Base-by-base conservation (phyloP, 2,888 invertebrate genomes). In the Crioceris asparagi region DNA sequence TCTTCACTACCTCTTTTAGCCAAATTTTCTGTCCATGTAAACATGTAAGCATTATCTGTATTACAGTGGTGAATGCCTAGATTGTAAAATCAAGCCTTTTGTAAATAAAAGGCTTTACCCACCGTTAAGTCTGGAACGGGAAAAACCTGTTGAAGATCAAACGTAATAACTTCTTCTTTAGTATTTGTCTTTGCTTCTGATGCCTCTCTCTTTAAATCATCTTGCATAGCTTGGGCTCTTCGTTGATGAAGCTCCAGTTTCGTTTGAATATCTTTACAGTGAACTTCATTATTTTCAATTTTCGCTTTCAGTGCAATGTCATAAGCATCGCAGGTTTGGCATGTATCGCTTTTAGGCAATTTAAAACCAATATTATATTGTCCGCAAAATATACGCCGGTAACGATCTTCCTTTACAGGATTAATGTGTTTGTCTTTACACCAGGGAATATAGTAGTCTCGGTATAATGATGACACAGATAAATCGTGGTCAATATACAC, bases 1-100 rank as follows among this genome's bases (percentile, higher is more conserved):
- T 49, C 47, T 17, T 46, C 45, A 15, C 39, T 33, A 19, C 44
- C 46, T 12, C 47, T 23, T 36, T 49, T 49, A 10, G 46, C 45
- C 15, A 32, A 6, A 14, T 41, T 29, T 38, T 47, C 40, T 1
- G 39, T 36, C 43, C 43, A 42, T 23, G 47, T 16, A 25, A 36
- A 46, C 43, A 47, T 47, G 27, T 41, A 31, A 11, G 42, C 43
- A 21, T 30, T 18, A 4, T 31, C 44, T 26, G 17, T 36, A 4
- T 23, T 41, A 34, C 46, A 46, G 34, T 51, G 39, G 21, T 50
- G 47, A n/a, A 51, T 29, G 4, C 47, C 43, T 8, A 50, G 36
- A 36, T 51, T 49, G 19, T 42, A 44, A 3, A 42, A n/a, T 36
- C 44, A 42, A 10, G 36, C 23, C 29, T 39, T 41, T 25, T 41